Evolutionary conservation across 2,797 vertebrate genomes (phyloP), one percentile per base, ranked within the genome.

Genomic region (Cuculus canorus): DNA sequence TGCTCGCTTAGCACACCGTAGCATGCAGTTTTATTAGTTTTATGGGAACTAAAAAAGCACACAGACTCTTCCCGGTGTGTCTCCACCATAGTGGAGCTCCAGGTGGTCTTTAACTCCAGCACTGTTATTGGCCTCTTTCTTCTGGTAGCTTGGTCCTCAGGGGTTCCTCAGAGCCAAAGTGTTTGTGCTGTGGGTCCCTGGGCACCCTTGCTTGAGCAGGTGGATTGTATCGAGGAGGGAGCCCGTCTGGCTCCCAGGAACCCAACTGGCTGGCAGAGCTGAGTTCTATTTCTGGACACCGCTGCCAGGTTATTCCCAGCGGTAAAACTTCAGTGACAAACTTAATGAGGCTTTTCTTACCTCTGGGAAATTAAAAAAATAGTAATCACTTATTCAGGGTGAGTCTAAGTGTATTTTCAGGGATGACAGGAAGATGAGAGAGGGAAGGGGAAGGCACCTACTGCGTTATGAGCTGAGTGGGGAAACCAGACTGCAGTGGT

Each of bases 271-370:
- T 87, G 52, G 16, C 27, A 6, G 5, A 68, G 24, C 30, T 56
- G 63, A 47, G 63, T 93, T 63, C 68, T 94, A 10, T 96, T 95
- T 95, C 84, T 79, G 86, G 92, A 68, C 14, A 23, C 43, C 63
- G 66, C 65, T 92, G 61, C 54, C 63, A 37, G 13, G 69, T 79
- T 70, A 47, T 95, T 91, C 71, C 88, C 9, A 2, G 35, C 0
- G 3, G 70, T 50, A 37, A 82, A 33, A 21, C 53, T 43, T 66
- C 63, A 73, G 33, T n/a, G 39, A 65, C 18, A 69, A 77, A 79
- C 22, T 70, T 88, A 82, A 93, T 75, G 70, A 84, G 41, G 11
- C 48, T 78, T 75, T 64, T 45, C 45, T 80, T 24, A 53, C 59
- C 56, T 66, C 50, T 43, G 79, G 47, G 35, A 94, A 63, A 66